Conservation (phyloP, 2,888 invertebrate species). For the Mimas tiliae region DNA sequence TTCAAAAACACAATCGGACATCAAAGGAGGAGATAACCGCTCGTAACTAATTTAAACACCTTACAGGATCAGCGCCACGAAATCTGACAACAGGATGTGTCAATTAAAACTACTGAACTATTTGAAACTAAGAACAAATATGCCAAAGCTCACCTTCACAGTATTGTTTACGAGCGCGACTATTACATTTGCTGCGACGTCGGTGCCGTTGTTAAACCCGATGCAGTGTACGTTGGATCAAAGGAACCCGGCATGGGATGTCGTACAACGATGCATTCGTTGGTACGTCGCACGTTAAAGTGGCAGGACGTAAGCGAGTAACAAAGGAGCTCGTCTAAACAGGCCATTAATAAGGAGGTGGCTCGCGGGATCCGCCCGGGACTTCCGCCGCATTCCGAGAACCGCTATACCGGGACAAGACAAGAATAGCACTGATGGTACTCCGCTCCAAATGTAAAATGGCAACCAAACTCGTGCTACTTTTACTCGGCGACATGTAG, state of each 20-base stretch:
- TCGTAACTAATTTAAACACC: conserved; percentile 68
- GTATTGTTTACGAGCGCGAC: conserved; percentile 49
- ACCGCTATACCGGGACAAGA: conserved; percentile 74
- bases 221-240: conserved; percentile 31
- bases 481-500: conserved; percentile 32
- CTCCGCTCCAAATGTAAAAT: conserved; percentile 56
- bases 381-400: conserved; percentile 81
- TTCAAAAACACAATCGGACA: conserved; percentile 54
- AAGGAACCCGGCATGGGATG: conserved; percentile 41
- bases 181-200: conserved; percentile 39
- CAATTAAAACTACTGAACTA: conserved; percentile 67
- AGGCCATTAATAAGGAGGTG: conserved; percentile 83
- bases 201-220: conserved; percentile 46
- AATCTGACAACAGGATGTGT: conserved; percentile 81
- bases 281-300: conserved; percentile 52
- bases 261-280: conserved; percentile 43
- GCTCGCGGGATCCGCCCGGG: conserved; percentile 71
- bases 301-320: conserved; percentile 78
- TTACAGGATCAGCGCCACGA: conserved; percentile 73
- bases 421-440: conserved; percentile 73
- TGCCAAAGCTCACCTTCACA: conserved; percentile 53
- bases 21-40: conserved; percentile 61
- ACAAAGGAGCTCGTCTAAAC: conserved; percentile 82
- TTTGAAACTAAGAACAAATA: conserved; percentile 67
- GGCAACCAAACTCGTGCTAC: conserved; percentile 51